phyloP scores from a whole-genome alignment of 2,888 invertebrate species.

The Tenthredo scrophulariae region DNA sequence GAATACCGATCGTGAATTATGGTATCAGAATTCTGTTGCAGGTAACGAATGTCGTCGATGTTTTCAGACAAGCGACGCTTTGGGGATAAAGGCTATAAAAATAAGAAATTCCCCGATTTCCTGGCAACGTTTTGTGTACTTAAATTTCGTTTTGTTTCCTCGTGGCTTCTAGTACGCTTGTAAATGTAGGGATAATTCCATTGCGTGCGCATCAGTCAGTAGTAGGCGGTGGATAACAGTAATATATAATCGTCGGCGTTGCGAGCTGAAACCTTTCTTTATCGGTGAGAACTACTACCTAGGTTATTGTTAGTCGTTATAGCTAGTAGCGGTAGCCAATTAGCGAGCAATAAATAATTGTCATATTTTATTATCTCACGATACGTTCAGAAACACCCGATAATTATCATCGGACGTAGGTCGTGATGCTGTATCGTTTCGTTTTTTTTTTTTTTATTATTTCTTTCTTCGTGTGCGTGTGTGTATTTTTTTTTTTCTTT shows the following conservation, averaged over 20 bases:
- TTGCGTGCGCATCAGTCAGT: conserved; percentile 31
- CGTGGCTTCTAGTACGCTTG: neutral
- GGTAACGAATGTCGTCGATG: neutral
- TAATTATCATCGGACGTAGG: conserved; percentile 13
- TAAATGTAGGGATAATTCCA: neutral
- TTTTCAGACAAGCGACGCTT: neutral
- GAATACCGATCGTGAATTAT: neutral
- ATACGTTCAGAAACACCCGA: neutral
- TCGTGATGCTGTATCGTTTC: neutral
- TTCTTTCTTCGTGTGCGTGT: neutral
- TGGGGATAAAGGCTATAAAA: neutral
- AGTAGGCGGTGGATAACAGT: neutral
- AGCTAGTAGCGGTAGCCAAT: conserved; percentile 27
- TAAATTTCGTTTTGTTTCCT: neutral
- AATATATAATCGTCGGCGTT: conserved; percentile 23
- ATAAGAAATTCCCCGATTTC: neutral
- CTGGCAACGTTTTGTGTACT: neutral
- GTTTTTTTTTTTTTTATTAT: neutral
- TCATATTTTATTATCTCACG: conserved; percentile 16
- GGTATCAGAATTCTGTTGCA: neutral
- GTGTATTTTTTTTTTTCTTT: neutral
- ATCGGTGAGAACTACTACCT: conserved; percentile 29
- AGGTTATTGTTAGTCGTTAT: neutral
- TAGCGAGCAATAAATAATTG: conserved; percentile 45
- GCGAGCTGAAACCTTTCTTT: conserved; percentile 18